A percentile compares a stretch with the other conserved stretches of the same genome.
Evolutionary conservation across 2,797 vertebrate genomes (phyloP).

Genomic region (Muscicapa striata): DNA sequence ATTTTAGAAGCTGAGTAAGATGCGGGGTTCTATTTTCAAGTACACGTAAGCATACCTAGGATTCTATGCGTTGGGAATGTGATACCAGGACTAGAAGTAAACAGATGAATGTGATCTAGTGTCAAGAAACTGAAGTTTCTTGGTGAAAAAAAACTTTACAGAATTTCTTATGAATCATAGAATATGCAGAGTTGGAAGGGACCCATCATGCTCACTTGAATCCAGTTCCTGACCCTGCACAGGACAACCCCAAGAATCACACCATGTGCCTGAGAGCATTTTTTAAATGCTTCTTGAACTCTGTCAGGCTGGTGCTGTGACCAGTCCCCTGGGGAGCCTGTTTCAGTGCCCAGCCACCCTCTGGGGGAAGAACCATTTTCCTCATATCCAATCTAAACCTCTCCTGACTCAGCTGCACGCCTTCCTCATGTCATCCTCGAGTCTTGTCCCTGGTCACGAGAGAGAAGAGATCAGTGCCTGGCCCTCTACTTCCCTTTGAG

Average conservation of each 20-base stretch:
- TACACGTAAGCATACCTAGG: neutral
- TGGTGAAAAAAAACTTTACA: neutral
- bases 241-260: neutral
- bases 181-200: neutral
- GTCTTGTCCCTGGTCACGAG: neutral
- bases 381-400: neutral
- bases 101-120: neutral
- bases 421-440: neutral
- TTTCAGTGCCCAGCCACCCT: neutral
- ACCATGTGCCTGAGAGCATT: neutral
- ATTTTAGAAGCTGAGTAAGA: neutral
- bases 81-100: neutral
- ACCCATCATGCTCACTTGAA: neutral
- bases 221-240: neutral
- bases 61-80: neutral
- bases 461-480: neutral
- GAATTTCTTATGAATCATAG: neutral
- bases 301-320: neutral
- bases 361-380: neutral
- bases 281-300: neutral
- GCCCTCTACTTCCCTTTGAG: neutral
- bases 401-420: neutral
- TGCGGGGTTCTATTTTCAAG: neutral
- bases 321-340: neutral
- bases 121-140: neutral